phyloP scores from a whole-genome alignment of 2,797 vertebrate species.

The Argentina silus region DNA sequence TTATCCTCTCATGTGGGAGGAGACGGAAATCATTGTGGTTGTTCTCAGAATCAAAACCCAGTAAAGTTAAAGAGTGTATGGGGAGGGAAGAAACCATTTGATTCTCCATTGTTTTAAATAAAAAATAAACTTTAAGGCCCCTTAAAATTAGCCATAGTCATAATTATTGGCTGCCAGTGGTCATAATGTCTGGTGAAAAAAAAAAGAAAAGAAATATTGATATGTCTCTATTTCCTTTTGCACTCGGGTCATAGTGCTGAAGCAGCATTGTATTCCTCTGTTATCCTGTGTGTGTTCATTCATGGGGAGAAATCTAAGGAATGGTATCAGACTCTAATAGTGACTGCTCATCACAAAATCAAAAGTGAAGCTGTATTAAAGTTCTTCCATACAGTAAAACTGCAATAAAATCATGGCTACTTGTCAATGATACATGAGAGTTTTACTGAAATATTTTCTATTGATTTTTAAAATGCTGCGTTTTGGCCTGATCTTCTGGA shows the following conservation, averaged over 20 bases:
- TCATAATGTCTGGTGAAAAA: conserved; percentile 38
- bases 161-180: conserved; percentile 53
- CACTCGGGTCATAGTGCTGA: conserved; percentile 53
- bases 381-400: conserved; percentile 66
- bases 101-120: conserved; percentile 43
- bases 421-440: conserved; percentile 60
- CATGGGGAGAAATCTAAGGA: conserved; percentile 52
- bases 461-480: conserved; percentile 74
- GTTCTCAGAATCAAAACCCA: conserved; percentile 37
- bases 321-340: conserved; percentile 58
- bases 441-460: conserved; percentile 73
- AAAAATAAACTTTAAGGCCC: conserved; percentile 27
- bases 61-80: conserved; percentile 49
- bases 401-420: conserved; percentile 64
- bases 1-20: conserved; percentile 54
- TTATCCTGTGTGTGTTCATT: conserved; percentile 46
- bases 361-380: conserved; percentile 60
- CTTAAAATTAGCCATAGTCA: conserved; percentile 33
- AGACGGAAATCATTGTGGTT: conserved; percentile 26
- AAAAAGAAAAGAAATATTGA: conserved; percentile 24
- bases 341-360: conserved; percentile 69
- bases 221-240: conserved; percentile 53
- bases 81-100: conserved; percentile 41
- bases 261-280: conserved; percentile 50
- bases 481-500: conserved; percentile 49